Evolutionary conservation across 2,113 vertebrate species (phyloP), one percentile per base, ranked within the genome.

Genomic region (Nymphicus hollandicus): DNA sequence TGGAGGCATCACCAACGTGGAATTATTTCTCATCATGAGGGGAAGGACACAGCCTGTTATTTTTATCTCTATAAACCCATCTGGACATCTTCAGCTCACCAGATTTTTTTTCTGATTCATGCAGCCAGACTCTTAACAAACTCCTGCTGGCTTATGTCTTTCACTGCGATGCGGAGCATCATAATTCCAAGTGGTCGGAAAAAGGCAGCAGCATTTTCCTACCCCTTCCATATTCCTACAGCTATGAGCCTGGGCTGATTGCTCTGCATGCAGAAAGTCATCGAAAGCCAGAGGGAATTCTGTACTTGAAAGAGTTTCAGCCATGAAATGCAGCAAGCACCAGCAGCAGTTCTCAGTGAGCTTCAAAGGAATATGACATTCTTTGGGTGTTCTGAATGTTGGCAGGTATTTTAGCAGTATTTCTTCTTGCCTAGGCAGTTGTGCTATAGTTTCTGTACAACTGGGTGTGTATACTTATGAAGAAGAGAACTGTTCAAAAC

Each of bases 21-120:
- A 91, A 72, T 87, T 61, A 61, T 92, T 95, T 78, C 61, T 79
- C 50, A 41, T 88, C 43, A 23, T 3, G 37, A 24, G 29, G n/a
- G 14, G 31, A 92, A 89, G 84, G 77, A 91, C 71, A 86, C 17
- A 81, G 27, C 23, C 49, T 86, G 60, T 50, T 89, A 68, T 94
- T 94, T 96, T 93, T 56, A 28, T 86, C 76, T 93, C 68, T 78
- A 31, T 81, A 90, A 80, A 90, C 47, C 79, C 81, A 79, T 88
- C 71, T 96, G 79, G 72, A 88, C 61, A 83, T 90, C 81, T 96
- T 87, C 63, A 78, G 55, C 50, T 93, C 56, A 88, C 70, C 65
- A 92, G 86, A 84, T 77, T 86, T 77, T 44, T 95, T 71, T 94
- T 74, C 47, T 91, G 72, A 94, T 96, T 85, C 74, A 86, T 79